Conservation (phyloP, 1,140 invertebrate species). For the Aphelinus atriplicis region DNA sequence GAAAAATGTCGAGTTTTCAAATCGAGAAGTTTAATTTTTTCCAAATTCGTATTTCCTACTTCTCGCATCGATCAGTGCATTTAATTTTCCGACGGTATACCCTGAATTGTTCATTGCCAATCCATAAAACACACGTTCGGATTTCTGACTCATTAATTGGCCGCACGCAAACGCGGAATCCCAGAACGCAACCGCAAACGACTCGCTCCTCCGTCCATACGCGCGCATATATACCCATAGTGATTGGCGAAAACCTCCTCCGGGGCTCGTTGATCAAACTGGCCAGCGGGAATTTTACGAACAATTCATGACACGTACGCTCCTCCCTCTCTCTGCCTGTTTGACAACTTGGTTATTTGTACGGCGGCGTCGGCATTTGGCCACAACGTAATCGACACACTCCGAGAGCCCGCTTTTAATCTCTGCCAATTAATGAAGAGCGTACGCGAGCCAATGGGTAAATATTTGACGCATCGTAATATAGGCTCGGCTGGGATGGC, state of each 20-base stretch:
- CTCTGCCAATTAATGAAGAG: slow-evolving; percentile 54
- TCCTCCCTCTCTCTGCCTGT: not conserved
- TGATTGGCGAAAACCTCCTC: not conserved
- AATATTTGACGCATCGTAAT: slow-evolving; percentile 51
- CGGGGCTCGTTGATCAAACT: slow-evolving; percentile 21
- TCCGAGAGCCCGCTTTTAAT: slow-evolving; percentile 49
- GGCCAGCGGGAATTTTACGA: not conserved
- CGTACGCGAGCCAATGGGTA: slow-evolving; percentile 39
- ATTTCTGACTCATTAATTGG: slow-evolving; percentile 26
- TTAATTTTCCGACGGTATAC: not conserved
- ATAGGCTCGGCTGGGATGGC: slow-evolving; percentile 15
- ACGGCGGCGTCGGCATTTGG: not conserved
- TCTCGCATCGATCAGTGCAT: not conserved
- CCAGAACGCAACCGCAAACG: not conserved
- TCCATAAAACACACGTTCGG: slow-evolving; percentile 6
- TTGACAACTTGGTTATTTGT: not conserved
- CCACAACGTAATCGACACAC: slow-evolving; percentile 4
- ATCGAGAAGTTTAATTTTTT: slow-evolving; percentile 6
- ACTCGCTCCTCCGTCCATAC: not conserved
- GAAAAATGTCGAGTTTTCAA: too few species aligned
- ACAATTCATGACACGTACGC: slow-evolving; percentile 18
- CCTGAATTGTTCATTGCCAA: not conserved
- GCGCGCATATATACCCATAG: too few species aligned
- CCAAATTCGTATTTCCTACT: slow-evolving; percentile 6
- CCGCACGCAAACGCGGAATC: slow-evolving; percentile 14